phyloP scores from a whole-genome alignment of 2,888 invertebrate genomes.

The Papilio protenor region DNA sequence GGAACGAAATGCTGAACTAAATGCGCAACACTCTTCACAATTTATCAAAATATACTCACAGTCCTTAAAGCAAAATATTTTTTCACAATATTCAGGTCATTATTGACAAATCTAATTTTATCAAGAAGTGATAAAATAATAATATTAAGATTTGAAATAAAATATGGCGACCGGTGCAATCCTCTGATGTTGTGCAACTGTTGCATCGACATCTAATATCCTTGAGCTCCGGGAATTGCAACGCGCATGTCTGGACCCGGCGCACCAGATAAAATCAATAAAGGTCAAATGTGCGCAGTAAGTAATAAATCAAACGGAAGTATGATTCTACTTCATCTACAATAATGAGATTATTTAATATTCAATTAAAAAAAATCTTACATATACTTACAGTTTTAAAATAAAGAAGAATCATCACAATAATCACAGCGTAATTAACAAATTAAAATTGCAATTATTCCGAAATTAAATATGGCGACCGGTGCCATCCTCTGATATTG shows the following conservation, averaged over 20 bases:
- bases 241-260: neutral
- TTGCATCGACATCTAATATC: neutral
- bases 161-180: neutral
- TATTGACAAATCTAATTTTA: neutral
- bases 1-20: constrained; percentile 18
- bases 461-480: neutral
- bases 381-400: neutral
- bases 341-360: neutral
- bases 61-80: neutral
- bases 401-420: too few relatives aligned
- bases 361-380: neutral
- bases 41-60: neutral
- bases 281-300: neutral
- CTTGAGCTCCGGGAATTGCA: neutral
- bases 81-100: neutral
- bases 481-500: neutral
- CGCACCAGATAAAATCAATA: constrained; percentile 1
- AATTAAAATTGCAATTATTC: neutral
- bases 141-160: neutral
- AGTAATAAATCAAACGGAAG: constrained; percentile 2
- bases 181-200: neutral
- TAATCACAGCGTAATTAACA: too few relatives aligned
- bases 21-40: too few relatives aligned
- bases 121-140: neutral
- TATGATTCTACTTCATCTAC: constrained; percentile 21